Evolutionary conservation across 2,888 invertebrate genomes (phyloP), one percentile per base, ranked within the genome.

Genomic region (Xestia ashworthii): DNA sequence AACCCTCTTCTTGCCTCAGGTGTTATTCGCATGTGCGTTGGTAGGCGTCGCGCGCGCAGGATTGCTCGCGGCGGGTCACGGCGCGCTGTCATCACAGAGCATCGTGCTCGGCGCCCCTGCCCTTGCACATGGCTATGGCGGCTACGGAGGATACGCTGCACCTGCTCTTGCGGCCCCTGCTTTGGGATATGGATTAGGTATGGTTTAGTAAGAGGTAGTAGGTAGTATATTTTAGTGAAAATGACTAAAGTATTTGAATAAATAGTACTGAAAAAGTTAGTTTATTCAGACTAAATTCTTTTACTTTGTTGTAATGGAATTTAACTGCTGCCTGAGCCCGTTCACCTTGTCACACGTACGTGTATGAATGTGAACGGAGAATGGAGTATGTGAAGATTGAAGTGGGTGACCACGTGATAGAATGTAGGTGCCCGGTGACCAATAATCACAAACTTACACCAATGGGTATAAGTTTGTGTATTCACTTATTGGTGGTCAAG

Each of bases 11-110:
- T 19, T 16, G 8, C 88, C 89, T 1, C 88, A 96, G 96, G 91
- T 94, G 53, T 87, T 95, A 67, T 85, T 94, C 67, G 91, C 91
- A 81, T 93, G 94, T 84, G 93, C 95, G 84, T 87, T 97, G 80
- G 84, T 96, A 77, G 92, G 94, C 86, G 92, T 97, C 44, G 96
- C 96, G 19, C 95, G 94, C 71, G 97, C 96, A 44, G 97, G 97
- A 1, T 89, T 97, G 76, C 95, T 95, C 66, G 95, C 93, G 16
- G 92, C 91, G 46, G 96, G 93, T 46, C 96, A 96, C 78, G 96
- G 95, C 1, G 96, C 95, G 41, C 86, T 96, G 44, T 96, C 96
- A 9, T 92, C 95, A 12, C 95, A 95, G 82, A 95, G 95, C 88
- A 92, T 96, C 79, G 93, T 97, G 5, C 88, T 97, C 38, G 97